A percentile compares a stretch with the other conserved stretches of the same genome.
phyloP scores from a whole-genome alignment of 2,888 invertebrate species.

The Oxyteleia sp. region DNA sequence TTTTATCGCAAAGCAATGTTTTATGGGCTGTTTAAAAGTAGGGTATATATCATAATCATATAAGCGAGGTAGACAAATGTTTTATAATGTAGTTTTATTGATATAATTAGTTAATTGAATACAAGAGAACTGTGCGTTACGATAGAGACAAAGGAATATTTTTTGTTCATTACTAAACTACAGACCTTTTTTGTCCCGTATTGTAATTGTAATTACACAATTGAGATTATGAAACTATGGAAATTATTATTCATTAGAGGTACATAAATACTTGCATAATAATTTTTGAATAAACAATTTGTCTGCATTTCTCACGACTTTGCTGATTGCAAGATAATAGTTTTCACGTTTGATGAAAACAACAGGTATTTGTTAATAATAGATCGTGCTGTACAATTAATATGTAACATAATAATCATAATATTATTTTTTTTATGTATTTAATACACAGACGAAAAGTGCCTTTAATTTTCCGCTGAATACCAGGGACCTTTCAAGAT shows the following conservation, averaged over 20 bases:
- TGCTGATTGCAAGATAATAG: conserved; percentile 27
- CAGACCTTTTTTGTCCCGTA: not conserved
- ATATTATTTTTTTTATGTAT: too few relatives aligned
- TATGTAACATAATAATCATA: too few relatives aligned
- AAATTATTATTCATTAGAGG: conserved; percentile 28
- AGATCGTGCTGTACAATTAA: too few relatives aligned
- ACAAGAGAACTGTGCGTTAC: not conserved
- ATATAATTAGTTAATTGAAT: not conserved
- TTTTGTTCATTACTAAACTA: not conserved
- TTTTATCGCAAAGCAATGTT: not conserved
- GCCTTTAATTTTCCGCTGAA: too few relatives aligned
- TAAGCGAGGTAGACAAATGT: not conserved
- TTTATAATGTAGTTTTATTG: not conserved
- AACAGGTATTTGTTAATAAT: too few relatives aligned
- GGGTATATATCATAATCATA: not conserved
- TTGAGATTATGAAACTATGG: conserved; percentile 47
- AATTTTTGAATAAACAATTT: conserved; percentile 49
- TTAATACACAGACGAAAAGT: too few relatives aligned
- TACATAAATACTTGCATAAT: conserved; percentile 41
- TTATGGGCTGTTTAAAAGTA: not conserved
- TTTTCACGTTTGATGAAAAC: conserved; percentile 9
- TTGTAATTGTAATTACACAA: conserved; percentile 48
- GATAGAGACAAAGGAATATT: not conserved
- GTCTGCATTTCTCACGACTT: conserved; percentile 6
- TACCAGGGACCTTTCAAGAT: too few relatives aligned